These are phyloP conservation scores for Calameuta pallipes DNA, from an alignment of 2,888 invertebrate genomes.

Conservation along the genomic window DNA sequence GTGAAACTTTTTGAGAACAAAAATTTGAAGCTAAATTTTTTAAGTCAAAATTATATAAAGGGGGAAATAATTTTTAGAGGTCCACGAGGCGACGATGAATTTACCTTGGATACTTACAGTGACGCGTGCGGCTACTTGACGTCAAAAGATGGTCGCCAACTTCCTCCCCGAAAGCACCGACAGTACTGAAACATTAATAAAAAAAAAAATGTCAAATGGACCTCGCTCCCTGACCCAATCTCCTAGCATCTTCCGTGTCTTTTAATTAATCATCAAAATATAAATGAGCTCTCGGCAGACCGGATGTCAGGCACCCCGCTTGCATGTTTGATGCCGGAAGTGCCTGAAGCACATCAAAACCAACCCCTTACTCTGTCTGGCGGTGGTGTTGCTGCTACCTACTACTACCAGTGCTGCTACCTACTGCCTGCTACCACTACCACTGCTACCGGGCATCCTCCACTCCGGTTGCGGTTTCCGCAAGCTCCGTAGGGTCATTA, in stretches of 20 bases:
- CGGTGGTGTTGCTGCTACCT: slow-evolving; percentile 20
- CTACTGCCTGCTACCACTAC: slow-evolving; percentile 6
- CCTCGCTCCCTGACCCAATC: not conserved
- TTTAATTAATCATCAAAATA: not conserved
- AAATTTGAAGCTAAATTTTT: not conserved
- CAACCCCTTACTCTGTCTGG: slow-evolving; percentile 21
- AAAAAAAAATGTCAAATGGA: not conserved
- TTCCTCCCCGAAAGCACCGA: slow-evolving; percentile 38
- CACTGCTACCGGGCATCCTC: slow-evolving; percentile 33
- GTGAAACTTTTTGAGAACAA: not conserved
- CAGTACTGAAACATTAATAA: slow-evolving; percentile 40
- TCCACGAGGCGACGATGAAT: not conserved
- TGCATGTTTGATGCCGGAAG: slow-evolving; percentile 61
- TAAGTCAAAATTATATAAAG: not conserved
- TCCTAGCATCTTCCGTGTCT: not conserved
- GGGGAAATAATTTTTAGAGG: not conserved
- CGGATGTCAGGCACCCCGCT: slow-evolving; percentile 23
- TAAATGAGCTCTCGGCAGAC: not conserved
- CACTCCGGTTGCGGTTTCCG: slow-evolving; percentile 56
- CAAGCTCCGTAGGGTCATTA: slow-evolving; percentile 62
- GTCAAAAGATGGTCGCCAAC: slow-evolving; percentile 50
- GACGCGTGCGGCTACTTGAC: slow-evolving; percentile 51
- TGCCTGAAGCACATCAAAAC: slow-evolving; percentile 36
- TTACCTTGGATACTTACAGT: slow-evolving; percentile 45
- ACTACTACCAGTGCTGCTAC: slow-evolving; percentile 4